phyloP scores from a whole-genome alignment of 2,797 vertebrate genomes.

The Xenopus petersii region DNA sequence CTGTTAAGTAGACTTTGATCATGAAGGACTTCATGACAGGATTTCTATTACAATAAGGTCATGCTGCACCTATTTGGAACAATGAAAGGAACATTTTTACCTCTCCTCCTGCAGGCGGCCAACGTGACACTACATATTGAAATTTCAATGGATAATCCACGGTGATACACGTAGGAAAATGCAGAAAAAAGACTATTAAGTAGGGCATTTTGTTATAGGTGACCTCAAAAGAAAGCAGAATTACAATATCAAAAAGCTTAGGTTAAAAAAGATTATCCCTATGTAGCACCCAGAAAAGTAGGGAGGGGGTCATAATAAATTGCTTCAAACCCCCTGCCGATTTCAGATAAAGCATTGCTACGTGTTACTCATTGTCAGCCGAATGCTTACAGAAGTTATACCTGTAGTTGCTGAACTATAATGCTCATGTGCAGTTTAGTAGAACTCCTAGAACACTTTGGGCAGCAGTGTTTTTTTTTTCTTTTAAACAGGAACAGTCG shows the following conservation, averaged over 20 bases:
- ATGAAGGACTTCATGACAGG: conserved; percentile 43
- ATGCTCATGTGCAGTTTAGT: no score
- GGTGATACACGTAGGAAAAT: conserved; percentile 22
- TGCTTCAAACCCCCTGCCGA: no score
- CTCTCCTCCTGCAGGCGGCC: conserved; percentile 35
- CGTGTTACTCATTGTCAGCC: no score
- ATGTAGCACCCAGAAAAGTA: no score
- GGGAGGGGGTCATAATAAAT: no score
- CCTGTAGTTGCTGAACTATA: no score
- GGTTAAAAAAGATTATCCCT: no score
- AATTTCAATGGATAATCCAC: conserved; percentile 43
- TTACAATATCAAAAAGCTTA: background rate
- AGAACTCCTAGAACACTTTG: no score
- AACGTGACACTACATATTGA: conserved; percentile 49
- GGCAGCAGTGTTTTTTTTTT: no score
- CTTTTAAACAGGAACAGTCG: no score
- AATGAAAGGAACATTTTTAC: conserved; percentile 42
- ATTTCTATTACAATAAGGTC: conserved; percentile 54
- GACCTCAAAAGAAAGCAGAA: background rate
- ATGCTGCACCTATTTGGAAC: conserved; percentile 46
- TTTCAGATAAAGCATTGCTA: no score
- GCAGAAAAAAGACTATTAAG: conserved; percentile 7
- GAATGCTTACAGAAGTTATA: no score
- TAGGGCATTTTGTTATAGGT: conserved; percentile 2
- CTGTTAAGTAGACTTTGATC: conserved; percentile 39